These are phyloP conservation scores for Phalacrocorax brasilianus DNA, from an alignment of 2,113 vertebrate species.

Conservation along the genomic window DNA sequence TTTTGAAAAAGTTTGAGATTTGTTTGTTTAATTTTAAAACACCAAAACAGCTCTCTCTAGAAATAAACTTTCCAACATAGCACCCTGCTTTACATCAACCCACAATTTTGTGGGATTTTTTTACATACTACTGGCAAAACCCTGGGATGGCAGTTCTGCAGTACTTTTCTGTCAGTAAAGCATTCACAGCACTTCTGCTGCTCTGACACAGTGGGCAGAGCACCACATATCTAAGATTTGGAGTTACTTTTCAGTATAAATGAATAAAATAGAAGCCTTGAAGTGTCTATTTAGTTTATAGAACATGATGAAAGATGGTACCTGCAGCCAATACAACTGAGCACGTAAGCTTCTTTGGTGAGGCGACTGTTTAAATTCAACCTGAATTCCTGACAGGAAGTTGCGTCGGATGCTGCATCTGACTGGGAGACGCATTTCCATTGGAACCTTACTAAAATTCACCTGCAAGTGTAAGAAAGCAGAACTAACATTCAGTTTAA, in stretches of 20 bases:
- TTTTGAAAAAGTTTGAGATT: background rate
- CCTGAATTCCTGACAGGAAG: conserved; percentile 90
- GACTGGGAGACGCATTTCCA: conserved; percentile 88
- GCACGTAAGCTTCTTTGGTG: conserved; percentile 93
- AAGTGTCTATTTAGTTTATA: conserved; percentile 61
- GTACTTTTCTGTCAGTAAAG: background rate
- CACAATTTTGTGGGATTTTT: background rate
- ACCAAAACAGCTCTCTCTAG: background rate
- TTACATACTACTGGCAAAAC: background rate
- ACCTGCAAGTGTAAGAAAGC: conserved; percentile 71
- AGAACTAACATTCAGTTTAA: background rate
- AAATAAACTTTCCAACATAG: background rate
- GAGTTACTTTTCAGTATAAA: background rate
- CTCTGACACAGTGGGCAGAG: fast-evolving
- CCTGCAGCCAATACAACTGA: conserved; percentile 94
- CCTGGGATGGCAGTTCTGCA: background rate
- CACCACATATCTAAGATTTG: fast-evolving
- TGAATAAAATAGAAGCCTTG: background rate
- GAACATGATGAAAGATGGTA: conserved; percentile 17
- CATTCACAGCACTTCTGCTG: background rate
- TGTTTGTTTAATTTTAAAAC: background rate
- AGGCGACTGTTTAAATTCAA: conserved; percentile 91
- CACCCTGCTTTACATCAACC: background rate
- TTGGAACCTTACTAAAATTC: conserved; percentile 81
- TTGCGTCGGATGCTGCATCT: conserved; percentile 85